Evolutionary conservation across 2,888 invertebrate genomes (phyloP).

Genomic region (Nomada goodeniana): DNA sequence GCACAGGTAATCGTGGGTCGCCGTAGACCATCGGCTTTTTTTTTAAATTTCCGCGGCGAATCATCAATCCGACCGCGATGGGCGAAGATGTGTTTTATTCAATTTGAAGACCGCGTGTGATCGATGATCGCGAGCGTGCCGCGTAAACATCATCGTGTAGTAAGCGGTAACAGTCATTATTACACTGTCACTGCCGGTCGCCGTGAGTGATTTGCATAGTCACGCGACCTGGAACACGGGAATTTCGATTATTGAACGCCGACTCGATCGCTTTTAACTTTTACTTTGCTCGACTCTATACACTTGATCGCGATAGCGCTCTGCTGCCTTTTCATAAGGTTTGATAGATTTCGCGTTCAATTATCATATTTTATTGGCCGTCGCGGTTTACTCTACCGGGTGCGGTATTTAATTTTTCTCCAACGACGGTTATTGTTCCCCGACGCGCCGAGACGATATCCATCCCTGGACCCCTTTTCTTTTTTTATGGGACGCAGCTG

Average conservation of each 20-base stretch:
- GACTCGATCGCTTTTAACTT: slow-evolving; percentile 39
- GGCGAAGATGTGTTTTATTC: slow-evolving; percentile 33
- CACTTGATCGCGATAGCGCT: too few relatives aligned
- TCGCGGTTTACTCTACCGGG: too few relatives aligned
- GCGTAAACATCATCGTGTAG: slow-evolving; percentile 53
- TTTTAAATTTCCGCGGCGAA: not conserved
- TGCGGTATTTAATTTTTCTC: too few relatives aligned
- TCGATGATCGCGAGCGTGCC: slow-evolving; percentile 47
- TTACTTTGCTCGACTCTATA: slow-evolving; percentile 4
- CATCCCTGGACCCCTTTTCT: slow-evolving; percentile 7
- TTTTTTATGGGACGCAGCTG: not conserved
- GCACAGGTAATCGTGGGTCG: slow-evolving; percentile 41
- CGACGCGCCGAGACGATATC: too few relatives aligned
- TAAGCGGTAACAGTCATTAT: slow-evolving; percentile 63
- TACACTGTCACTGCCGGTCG: slow-evolving; percentile 62
- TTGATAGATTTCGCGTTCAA: too few relatives aligned
- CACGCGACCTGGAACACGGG: slow-evolving; percentile 61
- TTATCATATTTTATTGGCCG: too few relatives aligned
- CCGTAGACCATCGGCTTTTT: slow-evolving; percentile 18
- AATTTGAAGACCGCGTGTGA: slow-evolving; percentile 51
- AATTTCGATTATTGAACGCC: slow-evolving; percentile 57
- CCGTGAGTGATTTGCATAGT: slow-evolving; percentile 59
- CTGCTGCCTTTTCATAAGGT: too few relatives aligned
- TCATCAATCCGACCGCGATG: slow-evolving; percentile 27
- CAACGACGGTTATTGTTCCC: too few relatives aligned